Base-by-base conservation (phyloP, 2,888 invertebrate species). In the Bhutanitis thaidina region DNA sequence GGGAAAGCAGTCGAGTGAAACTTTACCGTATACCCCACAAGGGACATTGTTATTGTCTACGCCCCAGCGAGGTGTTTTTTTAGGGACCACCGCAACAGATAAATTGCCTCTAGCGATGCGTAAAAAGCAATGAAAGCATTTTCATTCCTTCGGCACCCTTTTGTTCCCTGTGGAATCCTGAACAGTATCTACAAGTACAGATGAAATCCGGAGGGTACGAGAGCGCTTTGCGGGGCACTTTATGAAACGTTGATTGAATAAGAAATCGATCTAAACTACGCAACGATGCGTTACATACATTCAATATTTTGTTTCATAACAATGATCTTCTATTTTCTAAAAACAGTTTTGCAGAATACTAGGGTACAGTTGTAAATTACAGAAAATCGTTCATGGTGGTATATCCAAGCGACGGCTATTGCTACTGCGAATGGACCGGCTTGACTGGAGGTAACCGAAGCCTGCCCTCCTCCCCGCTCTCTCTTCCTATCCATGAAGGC, bases 51-150 rank as follows among this genome's bases (percentile, higher is more conserved):
- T 67, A 74, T 72, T 70, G 66, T 58, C 61, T 61, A 57, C 54
- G 57, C 69, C 66, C 74, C 69, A 67, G 52, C 55, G 66, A 62
- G 72, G 59, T 59, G 60, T 57, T 66, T 69, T 65, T 64, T 69
- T 68, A 57, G 67, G 71, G 81, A 81, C 80, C 78, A 80, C 82
- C 80, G 73, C 82, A 80, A 77, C 74, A 73, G 75, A 78, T 78
- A 78, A 84, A 82, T 86, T 80, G 85, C 86, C 86, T 77, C 79
- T 68, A 77, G 87, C 84, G 77, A 79, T 76, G 84, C 81, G 84
- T 79, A 80, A 87, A 85, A 85, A 80, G 84, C 87, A 84, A 83
- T 82, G 82, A 84, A 86, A 85, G 82, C 84, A 78, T 84, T 87
- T 86, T 80, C 84, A 84, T 85, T 83, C 80, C 79, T 70, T 74